Conservation (phyloP, 2,113 vertebrate species). For the Seriola aureovittata region DNA sequence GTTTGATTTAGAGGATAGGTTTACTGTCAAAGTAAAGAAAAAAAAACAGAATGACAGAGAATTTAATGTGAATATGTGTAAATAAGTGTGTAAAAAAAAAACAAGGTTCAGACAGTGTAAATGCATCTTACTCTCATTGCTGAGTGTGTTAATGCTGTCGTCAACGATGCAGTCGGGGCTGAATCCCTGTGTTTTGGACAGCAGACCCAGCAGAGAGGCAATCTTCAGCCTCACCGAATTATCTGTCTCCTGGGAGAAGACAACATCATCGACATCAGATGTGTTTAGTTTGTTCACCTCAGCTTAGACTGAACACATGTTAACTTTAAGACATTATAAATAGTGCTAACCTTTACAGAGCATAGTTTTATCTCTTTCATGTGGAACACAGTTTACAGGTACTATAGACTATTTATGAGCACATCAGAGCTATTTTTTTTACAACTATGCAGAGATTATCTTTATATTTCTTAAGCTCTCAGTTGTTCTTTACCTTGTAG, state of each 20-base stretch:
- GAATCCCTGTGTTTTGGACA: conserved; percentile 94
- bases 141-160: conserved; percentile 90
- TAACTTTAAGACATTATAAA: background rate
- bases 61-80: background rate
- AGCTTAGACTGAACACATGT: background rate
- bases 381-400: background rate
- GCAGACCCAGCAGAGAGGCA: conserved; percentile 93
- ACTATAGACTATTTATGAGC: background rate
- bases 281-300: background rate
- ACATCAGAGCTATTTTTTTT: background rate
- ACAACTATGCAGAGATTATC: background rate
- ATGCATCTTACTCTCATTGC: conserved; percentile 91
- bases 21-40: background rate
- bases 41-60: background rate
- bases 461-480: background rate
- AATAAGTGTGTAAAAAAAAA: too few relatives aligned
- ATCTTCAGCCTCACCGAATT: conserved; percentile 96
- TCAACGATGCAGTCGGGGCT: conserved; percentile 95
- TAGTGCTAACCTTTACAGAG: too few relatives aligned
- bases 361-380: background rate
- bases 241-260: conserved; percentile 89
- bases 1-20: too few relatives aligned
- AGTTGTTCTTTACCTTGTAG: conserved; percentile 89
- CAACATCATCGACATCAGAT: background rate
- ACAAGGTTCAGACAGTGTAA: background rate